These are phyloP conservation scores for Sarcophaga variegata DNA, from an alignment of 2,888 invertebrate genomes.

Conservation along the genomic window DNA sequence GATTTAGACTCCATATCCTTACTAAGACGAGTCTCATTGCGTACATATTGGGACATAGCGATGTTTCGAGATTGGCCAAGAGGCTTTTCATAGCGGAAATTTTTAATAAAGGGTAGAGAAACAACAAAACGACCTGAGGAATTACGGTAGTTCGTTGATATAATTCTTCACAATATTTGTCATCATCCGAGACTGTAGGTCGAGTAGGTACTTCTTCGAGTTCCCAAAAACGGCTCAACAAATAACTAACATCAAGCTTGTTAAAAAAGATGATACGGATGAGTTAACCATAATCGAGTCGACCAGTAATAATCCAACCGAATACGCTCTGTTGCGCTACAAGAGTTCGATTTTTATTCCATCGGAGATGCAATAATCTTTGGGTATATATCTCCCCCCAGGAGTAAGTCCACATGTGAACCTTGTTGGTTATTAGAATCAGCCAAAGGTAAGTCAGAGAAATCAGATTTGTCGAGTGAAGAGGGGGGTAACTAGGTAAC, in stretches of 20 bases:
- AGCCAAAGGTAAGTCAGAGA: background rate
- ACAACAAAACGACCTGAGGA: background rate
- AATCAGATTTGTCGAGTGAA: background rate
- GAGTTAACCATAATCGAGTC: background rate
- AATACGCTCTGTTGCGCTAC: background rate
- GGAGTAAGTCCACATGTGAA: background rate
- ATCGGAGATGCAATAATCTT: background rate
- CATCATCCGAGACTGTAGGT: background rate
- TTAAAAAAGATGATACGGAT: background rate
- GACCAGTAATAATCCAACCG: background rate
- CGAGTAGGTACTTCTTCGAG: background rate
- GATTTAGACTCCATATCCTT: background rate
- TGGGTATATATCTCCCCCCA: background rate
- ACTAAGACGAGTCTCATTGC: background rate
- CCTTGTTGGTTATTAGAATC: background rate
- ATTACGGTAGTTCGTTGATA: background rate
- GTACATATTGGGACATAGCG: background rate
- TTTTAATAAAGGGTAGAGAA: background rate
- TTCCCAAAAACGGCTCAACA: slow-evolving; percentile 3
- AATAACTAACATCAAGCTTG: background rate
- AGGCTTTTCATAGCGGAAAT: no score
- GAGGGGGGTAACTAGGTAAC: background rate
- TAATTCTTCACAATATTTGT: slow-evolving; percentile 5
- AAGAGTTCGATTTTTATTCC: background rate
- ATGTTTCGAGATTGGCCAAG: no score